A percentile compares a stretch with the other conserved stretches of the same genome.
Conservation (phyloP, 2,113 vertebrate genomes). For the Anolis sagrei region DNA sequence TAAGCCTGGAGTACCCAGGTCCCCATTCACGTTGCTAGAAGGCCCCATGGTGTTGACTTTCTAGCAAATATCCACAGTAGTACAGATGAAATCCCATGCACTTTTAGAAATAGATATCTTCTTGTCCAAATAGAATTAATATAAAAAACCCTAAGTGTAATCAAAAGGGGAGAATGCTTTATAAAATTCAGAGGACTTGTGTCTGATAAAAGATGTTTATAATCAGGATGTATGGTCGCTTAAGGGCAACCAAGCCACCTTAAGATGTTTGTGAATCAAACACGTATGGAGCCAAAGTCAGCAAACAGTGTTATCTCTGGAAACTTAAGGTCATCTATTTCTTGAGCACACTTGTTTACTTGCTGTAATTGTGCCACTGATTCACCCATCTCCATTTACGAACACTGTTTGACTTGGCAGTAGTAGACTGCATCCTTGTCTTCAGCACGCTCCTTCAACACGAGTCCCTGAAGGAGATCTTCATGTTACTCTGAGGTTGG, state of each 20-base stretch:
- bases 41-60: neutral
- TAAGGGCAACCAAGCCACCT: neutral
- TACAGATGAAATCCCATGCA: neutral
- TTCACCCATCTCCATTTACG: slow-evolving; percentile 1
- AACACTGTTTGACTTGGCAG: neutral
- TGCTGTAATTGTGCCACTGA: slow-evolving; percentile 16
- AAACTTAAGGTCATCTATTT: slow-evolving; percentile 36
- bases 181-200: neutral
- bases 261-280: slow-evolving; percentile 2
- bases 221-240: neutral
- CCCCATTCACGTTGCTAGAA: no score
- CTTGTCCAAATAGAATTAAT: neutral
- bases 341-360: slow-evolving; percentile 51
- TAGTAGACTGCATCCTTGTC: slow-evolving; percentile 40
- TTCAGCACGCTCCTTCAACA: neutral
- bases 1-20: no score
- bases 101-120: neutral
- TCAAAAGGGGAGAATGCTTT: neutral
- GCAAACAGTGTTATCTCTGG: slow-evolving; percentile 43
- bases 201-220: neutral
- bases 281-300: slow-evolving; percentile 45
- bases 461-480: neutral
- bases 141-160: neutral
- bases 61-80: neutral
- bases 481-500: no score